Conservation (phyloP, 2,888 invertebrate species). For the Chrysodeixis includens region DNA sequence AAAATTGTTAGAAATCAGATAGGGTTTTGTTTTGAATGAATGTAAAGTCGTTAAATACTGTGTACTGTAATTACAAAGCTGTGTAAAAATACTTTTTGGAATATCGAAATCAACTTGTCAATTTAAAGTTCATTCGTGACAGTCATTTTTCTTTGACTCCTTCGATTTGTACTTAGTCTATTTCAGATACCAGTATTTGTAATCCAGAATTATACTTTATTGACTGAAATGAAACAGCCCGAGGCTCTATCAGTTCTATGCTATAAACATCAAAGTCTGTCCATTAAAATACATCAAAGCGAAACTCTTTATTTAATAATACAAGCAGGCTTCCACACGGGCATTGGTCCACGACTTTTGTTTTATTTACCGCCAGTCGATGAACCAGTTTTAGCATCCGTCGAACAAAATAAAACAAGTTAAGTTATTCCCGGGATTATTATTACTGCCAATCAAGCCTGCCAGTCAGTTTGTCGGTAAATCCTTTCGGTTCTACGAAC, state of each 20-base stretch:
- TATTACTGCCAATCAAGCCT: slow-evolving; percentile 21
- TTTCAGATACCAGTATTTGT: not conserved
- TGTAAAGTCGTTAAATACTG: too few species aligned
- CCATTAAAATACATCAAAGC: slow-evolving; percentile 1
- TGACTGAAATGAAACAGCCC: not conserved
- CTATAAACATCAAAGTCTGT: not conserved
- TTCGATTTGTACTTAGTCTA: not conserved
- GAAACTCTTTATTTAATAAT: slow-evolving; percentile 3
- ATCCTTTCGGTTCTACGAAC: slow-evolving; percentile 11
- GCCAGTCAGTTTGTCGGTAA: slow-evolving; percentile 1
- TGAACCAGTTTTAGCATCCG: slow-evolving; percentile 9
- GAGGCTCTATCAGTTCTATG: not conserved
- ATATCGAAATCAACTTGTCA: too few species aligned
- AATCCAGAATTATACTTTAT: not conserved
- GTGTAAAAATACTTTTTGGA: too few species aligned
- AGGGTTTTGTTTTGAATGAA: too few species aligned
- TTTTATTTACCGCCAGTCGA: slow-evolving; percentile 2
- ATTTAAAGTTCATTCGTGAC: too few species aligned
- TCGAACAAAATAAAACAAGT: slow-evolving; percentile 19
- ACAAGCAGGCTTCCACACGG: not conserved
- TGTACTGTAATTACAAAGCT: too few species aligned
- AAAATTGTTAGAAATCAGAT: too few species aligned
- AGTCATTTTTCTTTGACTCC: too few species aligned
- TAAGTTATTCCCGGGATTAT: slow-evolving; percentile 5
- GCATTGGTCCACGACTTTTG: slow-evolving; percentile 7